These are phyloP conservation scores for Enoplosus armatus DNA, from an alignment of 2,797 vertebrate genomes.

Conservation along the genomic window DNA sequence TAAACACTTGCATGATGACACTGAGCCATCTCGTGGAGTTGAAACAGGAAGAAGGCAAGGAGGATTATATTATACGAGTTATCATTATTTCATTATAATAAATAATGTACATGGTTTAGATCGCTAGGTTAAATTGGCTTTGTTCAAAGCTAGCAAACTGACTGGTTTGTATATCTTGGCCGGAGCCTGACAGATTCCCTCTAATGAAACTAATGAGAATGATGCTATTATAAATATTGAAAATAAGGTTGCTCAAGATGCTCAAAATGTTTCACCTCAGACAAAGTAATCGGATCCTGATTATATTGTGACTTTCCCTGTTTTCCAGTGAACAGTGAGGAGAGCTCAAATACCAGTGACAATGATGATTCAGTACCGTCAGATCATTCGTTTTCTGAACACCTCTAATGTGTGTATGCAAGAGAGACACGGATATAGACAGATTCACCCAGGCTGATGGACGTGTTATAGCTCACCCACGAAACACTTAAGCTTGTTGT, in stretches of 20 bases:
- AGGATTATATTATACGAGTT: neutral
- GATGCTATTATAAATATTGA: neutral
- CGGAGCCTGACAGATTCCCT: neutral
- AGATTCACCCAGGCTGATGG: too few species aligned
- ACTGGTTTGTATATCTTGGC: neutral
- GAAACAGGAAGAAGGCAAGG: neutral
- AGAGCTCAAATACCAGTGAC: neutral
- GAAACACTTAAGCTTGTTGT: constrained; percentile 96
- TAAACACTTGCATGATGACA: neutral
- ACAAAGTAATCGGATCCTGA: too few species aligned
- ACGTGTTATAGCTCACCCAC: constrained; percentile 86
- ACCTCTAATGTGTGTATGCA: neutral
- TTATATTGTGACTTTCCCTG: neutral
- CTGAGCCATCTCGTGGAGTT: neutral
- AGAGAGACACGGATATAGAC: neutral
- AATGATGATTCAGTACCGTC: neutral
- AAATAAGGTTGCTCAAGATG: neutral
- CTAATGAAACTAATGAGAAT: neutral
- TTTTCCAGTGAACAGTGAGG: neutral
- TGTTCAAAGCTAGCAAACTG: neutral
- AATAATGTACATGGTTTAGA: too few species aligned
- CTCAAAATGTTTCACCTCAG: neutral
- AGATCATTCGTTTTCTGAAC: neutral
- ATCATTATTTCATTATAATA: neutral
- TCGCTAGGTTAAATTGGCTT: too few species aligned